Evolutionary conservation across 2,113 vertebrate genomes (phyloP), one percentile per base, ranked within the genome.

Genomic region (Hemibagrus wyckioides): DNA sequence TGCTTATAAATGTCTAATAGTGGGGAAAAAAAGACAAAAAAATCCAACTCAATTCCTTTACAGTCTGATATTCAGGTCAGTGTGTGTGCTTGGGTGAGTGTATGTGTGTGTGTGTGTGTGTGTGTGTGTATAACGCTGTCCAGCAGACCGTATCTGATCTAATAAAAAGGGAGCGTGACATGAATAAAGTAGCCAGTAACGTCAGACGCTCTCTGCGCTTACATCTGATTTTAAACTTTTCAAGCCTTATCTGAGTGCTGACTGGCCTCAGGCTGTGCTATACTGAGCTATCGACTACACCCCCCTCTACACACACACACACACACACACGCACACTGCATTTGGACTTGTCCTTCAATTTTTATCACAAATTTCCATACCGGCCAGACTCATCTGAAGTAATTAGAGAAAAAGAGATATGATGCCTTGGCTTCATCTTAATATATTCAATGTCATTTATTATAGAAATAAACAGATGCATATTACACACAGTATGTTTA

Each of bases 81-180:
- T 56, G 56, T 76, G 67, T 61, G 67, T 56, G 80, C 15, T 2
- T 36, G 52, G 76, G 84, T 50, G 73, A 50, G 75, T 52, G 28
- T 79, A 48, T 79, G 76, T 52, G 48, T 28, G 65, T 63, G 81
- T 83, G 59, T 52, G 82, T 54, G 59, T 25, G n/a, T 21, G 39
- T 48, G 25, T n/a, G 69, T 76, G 83, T 85, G 65, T 83, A 48
- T 33, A 57, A n/a, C 2, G 59, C 67, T 86, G 81, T 82, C 63
- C 85, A 84, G 75, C 81, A 84, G 82, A 84, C 75, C 82, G 61
- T 80, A 84, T 84, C 52, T 86, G 88, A 89, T 89, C 81, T 86
- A 84, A 89, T 86, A 89, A 89, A 82, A 86, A 84, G 44, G 9
- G 17, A 80, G 39, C 69, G 28, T 67, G 61, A 80, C 75, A 89